phyloP scores from a whole-genome alignment of 2,113 vertebrate species.

The Cephalopholis sonnerati region DNA sequence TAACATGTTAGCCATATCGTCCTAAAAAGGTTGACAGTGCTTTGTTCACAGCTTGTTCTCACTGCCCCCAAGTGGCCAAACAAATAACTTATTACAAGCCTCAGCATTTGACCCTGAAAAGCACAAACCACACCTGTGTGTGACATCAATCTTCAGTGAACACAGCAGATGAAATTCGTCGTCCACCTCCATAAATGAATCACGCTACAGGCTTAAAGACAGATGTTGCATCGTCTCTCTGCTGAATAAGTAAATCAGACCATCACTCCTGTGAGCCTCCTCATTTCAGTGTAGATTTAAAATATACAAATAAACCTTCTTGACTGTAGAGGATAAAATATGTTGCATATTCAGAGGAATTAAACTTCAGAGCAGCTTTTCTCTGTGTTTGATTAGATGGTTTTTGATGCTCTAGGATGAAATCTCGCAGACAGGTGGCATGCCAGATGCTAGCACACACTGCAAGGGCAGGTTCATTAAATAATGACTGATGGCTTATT shows the following conservation, averaged over 20 bases:
- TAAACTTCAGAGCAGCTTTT: not conserved
- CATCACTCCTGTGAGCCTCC: not conserved
- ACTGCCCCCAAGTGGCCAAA: not conserved
- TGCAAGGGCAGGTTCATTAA: conserved; percentile 31
- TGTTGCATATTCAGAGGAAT: not conserved
- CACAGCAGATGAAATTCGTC: not conserved
- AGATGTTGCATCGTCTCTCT: not conserved
- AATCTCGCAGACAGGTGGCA: conserved; percentile 21
- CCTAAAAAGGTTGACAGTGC: not conserved
- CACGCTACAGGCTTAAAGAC: not conserved
- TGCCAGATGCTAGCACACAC: conserved; percentile 28
- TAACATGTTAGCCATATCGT: not conserved
- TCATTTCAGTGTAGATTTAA: not conserved
- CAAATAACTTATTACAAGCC: not conserved
- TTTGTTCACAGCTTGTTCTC: conserved; percentile 1
- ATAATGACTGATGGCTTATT: conserved; percentile 24
- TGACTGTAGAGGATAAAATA: not conserved
- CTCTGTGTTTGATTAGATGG: not conserved
- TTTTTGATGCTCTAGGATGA: conserved; percentile 4
- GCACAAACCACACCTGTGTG: not conserved
- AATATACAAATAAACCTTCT: not conserved
- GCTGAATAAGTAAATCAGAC: not conserved
- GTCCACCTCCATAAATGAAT: not conserved
- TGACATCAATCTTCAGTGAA: not conserved
- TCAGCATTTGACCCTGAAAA: not conserved